These are phyloP conservation scores for Nothoprocta pentlandii DNA, from an alignment of 2,113 vertebrate genomes.

Conservation along the genomic window DNA sequence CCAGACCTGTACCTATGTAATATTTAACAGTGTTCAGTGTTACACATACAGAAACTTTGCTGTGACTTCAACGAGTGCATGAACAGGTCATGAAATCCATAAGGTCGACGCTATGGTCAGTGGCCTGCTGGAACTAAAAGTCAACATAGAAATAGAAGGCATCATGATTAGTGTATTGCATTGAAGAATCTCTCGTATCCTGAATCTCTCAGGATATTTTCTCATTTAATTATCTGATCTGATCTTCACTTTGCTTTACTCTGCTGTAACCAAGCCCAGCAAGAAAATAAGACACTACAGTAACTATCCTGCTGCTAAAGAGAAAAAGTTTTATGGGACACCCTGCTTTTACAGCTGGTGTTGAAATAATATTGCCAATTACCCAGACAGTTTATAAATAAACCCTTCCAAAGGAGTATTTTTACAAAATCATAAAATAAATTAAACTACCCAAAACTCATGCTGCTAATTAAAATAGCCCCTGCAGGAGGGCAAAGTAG, in stretches of 20 bases:
- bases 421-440: slow-evolving; percentile 80
- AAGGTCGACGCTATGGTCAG: background rate
- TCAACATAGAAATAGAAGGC: background rate
- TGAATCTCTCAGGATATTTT: slow-evolving; percentile 67
- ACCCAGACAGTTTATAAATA: slow-evolving; percentile 77
- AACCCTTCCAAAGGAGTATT: slow-evolving; percentile 73
- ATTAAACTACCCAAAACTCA: slow-evolving; percentile 82
- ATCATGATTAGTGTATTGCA: background rate
- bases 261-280: slow-evolving; percentile 67
- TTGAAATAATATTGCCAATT: slow-evolving; percentile 74
- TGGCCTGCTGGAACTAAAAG: background rate
- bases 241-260: slow-evolving; percentile 66
- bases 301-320: slow-evolving; percentile 50
- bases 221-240: slow-evolving; percentile 83
- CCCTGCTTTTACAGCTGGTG: slow-evolving; percentile 67
- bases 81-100: background rate
- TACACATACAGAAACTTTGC: background rate
- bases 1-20: background rate
- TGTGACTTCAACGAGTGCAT: background rate
- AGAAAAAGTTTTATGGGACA: slow-evolving; percentile 60
- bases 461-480: slow-evolving; percentile 84
- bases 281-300: slow-evolving; percentile 50
- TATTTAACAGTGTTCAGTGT: background rate
- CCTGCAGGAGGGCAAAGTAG: slow-evolving; percentile 75
- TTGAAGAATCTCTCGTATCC: background rate